Base-by-base conservation (phyloP, 2,797 vertebrate genomes). In the Alectoris magna region DNA sequence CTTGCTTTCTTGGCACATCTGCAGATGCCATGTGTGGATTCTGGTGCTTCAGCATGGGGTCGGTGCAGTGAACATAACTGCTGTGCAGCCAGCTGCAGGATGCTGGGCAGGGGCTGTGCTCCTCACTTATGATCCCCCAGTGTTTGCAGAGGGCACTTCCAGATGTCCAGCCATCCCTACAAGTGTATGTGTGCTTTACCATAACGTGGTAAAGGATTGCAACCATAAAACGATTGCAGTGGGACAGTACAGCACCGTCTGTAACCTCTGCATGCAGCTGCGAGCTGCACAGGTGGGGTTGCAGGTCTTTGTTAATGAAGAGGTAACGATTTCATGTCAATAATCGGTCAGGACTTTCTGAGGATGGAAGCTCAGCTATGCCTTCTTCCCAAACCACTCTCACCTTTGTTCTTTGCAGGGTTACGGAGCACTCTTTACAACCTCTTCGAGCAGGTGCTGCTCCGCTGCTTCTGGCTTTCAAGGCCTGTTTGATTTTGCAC, bases 401-500 rank as follows among this genome's bases (percentile, higher is more conserved):
- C 84, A 9, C 46, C 67, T 67, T 51, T 34, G 27, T 59, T 93
- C 64, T 70, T 36, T 6, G n/a, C 18, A 19, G 39, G 38, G 77
- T 26, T 68, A 18, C 8, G 1, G 48, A 79, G 10, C 9, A 36
- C 41, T 77, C 84, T 72, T 24, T 14, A 1, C 76, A 53, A 34
- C 49, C 73, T 73, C 75, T 69, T 21, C 1, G 22, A 51, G 88
- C 91, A 93, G 86, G 48, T 76, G 82, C 78, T 67, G 67, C 88
- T 90, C 66, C 21, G 3, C 72, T 48, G 72, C 49, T 27, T 56
- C 21, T 49, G 3, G 6, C 75, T 84, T 34, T 27, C 51, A n/a
- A 46, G 77, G 14, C 31, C 53, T 9, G 13, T 62, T 92, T 90
- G 89, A 69, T 93, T 83, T 31, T 29, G 9, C 10, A 7, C 87